Conservation (phyloP, 2,888 invertebrate genomes). For the Spodoptera exigua region DNA sequence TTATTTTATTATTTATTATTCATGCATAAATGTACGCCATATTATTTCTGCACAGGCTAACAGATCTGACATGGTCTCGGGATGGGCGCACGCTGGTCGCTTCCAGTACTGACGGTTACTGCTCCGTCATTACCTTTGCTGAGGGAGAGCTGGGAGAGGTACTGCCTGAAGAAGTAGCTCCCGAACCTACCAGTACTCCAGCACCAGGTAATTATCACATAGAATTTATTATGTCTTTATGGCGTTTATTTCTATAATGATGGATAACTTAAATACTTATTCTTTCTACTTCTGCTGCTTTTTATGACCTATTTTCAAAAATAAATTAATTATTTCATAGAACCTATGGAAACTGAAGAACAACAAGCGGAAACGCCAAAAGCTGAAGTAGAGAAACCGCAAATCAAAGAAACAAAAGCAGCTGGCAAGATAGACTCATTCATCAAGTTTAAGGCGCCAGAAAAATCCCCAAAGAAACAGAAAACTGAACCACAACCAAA, state of each 20-base stretch:
- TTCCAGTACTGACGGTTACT: constrained; percentile 85
- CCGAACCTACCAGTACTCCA: constrained; percentile 16
- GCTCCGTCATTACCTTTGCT: constrained; percentile 79
- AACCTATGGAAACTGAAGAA: constrained; percentile 70
- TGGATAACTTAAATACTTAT: too few species aligned
- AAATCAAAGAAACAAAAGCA: constrained; percentile 56
- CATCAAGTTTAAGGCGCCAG: constrained; percentile 81
- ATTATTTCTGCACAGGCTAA: constrained; percentile 68
- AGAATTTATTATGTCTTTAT: too few species aligned
- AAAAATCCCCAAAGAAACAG: constrained; percentile 75
- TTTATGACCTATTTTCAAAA: too few species aligned
- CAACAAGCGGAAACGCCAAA: constrained; percentile 50
- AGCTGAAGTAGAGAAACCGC: constrained; percentile 51
- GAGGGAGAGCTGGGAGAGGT: constrained; percentile 74
- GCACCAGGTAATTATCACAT: constrained; percentile 35
- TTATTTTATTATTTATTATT: too few species aligned
- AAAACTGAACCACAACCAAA: constrained; percentile 68
- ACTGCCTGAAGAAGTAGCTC: constrained; percentile 60
- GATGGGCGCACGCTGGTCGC: constrained; percentile 78
- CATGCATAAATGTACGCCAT: too few species aligned
- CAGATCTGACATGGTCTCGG: constrained; percentile 81
- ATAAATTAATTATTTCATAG: constrained; percentile 57
- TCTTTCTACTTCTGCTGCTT: too few species aligned
- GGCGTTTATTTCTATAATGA: too few species aligned
- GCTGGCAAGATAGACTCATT: constrained; percentile 75